phyloP scores from a whole-genome alignment of 2,797 vertebrate species.

The Myiotriccus ornatus region DNA sequence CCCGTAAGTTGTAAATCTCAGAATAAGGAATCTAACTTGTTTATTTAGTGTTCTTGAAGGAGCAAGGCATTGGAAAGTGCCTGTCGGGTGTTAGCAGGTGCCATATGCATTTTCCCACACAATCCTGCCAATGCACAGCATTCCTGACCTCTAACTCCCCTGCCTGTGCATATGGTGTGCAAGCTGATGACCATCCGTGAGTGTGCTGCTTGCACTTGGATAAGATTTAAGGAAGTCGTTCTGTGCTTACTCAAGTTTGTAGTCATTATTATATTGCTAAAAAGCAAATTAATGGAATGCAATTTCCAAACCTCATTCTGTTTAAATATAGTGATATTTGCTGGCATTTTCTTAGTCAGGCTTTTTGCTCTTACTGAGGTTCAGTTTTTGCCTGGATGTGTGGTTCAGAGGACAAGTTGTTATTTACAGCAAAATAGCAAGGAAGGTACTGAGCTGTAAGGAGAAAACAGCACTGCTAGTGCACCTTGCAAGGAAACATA shows the following conservation, averaged over 20 bases:
- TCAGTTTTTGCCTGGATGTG: neutral
- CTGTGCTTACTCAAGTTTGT: neutral
- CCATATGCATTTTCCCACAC: neutral
- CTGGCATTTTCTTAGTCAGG: neutral
- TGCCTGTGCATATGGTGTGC: neutral
- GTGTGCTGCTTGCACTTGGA: neutral
- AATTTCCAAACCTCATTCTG: neutral
- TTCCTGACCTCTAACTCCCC: neutral
- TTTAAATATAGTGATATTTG: neutral
- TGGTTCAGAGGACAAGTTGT: neutral
- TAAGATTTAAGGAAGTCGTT: neutral
- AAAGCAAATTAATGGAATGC: neutral
- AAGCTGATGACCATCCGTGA: neutral
- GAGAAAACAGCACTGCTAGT: neutral
- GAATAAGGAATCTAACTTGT: neutral
- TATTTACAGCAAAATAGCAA: neutral
- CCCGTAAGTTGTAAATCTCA: neutral
- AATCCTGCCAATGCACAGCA: neutral
- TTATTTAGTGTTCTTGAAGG: neutral
- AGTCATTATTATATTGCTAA: neutral
- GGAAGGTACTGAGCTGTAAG: neutral
- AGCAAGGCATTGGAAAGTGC: neutral
- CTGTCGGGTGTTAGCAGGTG: neutral
- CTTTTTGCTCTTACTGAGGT: neutral
- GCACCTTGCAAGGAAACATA: neutral